Conservation (phyloP, 1,140 invertebrate species). For the Platorchestia sp. region DNA sequence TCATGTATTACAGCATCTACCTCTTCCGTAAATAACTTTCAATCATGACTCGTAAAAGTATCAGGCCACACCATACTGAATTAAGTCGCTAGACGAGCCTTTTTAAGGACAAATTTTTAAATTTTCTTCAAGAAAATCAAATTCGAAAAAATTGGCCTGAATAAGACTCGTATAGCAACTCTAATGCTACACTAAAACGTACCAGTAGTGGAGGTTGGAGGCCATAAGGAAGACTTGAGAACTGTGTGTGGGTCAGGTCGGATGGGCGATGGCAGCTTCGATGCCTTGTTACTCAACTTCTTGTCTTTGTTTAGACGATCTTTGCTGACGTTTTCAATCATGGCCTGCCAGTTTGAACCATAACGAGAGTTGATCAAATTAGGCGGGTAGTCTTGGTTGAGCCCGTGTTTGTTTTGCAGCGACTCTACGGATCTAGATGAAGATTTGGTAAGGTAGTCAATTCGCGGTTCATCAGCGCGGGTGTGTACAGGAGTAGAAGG, state of each 20-base stretch:
- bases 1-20: too few relatives aligned
- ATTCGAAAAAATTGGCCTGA: neutral
- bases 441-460: slow-evolving; percentile 2
- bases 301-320: neutral
- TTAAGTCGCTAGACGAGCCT: too few relatives aligned
- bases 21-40: too few relatives aligned
- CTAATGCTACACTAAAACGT: neutral
- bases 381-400: neutral
- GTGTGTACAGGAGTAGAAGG: neutral
- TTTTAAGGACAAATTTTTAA: neutral
- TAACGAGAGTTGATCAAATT: slow-evolving; percentile 28
- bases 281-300: neutral
- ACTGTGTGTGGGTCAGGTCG: neutral
- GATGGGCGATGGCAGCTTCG: slow-evolving; percentile 39
- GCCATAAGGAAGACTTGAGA: slow-evolving; percentile 22
- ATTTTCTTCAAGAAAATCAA: too few relatives aligned
- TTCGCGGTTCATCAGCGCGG: neutral
- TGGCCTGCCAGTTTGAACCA: slow-evolving; percentile 37
- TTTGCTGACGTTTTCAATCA: slow-evolving; percentile 43
- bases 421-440: neutral
- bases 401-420: neutral
- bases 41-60: too few relatives aligned
- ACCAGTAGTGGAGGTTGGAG: neutral
- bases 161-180: neutral
- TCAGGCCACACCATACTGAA: too few relatives aligned